A percentile compares a stretch with the other conserved stretches of the same genome.
These are phyloP conservation scores for Gambusia yucatana DNA, from an alignment of 2,797 vertebrate genomes.

Conservation along the genomic window DNA sequence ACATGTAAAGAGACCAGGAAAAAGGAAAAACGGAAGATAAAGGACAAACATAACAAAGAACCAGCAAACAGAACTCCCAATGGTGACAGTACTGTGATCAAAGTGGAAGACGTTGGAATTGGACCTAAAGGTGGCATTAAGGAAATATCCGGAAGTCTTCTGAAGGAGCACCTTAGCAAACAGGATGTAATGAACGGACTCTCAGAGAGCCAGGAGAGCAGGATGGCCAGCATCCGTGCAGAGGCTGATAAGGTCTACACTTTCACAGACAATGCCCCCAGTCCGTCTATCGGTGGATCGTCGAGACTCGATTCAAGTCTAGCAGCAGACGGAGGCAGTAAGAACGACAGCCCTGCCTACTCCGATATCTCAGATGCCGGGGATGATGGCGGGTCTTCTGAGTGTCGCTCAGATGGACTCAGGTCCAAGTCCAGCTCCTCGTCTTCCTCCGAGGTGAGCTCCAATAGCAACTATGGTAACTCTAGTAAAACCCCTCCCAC, in stretches of 20 bases:
- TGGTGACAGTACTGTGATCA: slow-evolving; percentile 80
- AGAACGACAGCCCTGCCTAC: slow-evolving; percentile 96
- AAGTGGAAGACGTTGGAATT: slow-evolving; percentile 60
- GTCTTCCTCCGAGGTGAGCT: slow-evolving; percentile 76
- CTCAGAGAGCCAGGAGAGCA: slow-evolving; percentile 92
- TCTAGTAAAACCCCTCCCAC: slow-evolving; percentile 84
- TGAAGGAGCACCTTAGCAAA: slow-evolving; percentile 96
- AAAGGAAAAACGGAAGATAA: slow-evolving; percentile 94
- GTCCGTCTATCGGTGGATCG: slow-evolving; percentile 94
- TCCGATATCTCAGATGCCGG: slow-evolving; percentile 97
- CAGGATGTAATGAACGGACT: slow-evolving; percentile 90
- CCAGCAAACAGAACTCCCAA: slow-evolving; percentile 80
- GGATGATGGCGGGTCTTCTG: slow-evolving; percentile 91
- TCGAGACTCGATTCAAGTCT: slow-evolving; percentile 88
- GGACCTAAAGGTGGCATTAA: slow-evolving; percentile 79
- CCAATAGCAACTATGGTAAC: slow-evolving; percentile 83
- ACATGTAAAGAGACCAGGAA: slow-evolving; percentile 94
- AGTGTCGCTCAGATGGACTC: slow-evolving; percentile 88
- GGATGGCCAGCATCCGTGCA: slow-evolving; percentile 98
- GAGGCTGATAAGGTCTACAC: slow-evolving; percentile 99
- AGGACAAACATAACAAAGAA: slow-evolving; percentile 94
- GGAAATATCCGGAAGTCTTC: slow-evolving; percentile 91
- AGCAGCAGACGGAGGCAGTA: slow-evolving; percentile 87
- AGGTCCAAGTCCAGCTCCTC: slow-evolving; percentile 88
- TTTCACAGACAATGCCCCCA: slow-evolving; percentile 97